Evolutionary conservation across 2,888 invertebrate species (phyloP).

Genomic region (Chymomyza caudatula): DNA sequence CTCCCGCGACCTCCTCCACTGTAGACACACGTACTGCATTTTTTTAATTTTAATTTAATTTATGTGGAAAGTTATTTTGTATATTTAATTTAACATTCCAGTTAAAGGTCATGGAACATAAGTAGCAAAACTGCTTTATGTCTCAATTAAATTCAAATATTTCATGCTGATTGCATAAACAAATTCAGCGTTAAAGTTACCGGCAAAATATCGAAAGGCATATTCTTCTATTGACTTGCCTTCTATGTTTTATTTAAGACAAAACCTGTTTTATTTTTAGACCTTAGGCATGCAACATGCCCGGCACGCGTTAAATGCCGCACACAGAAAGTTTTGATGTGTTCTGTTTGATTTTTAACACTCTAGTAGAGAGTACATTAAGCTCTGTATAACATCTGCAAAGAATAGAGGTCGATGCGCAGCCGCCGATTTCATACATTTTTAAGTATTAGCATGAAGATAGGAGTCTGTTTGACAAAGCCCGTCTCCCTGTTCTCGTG

Average conservation of each 20-base stretch:
- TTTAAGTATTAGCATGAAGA: too few relatives aligned
- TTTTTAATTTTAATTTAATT: not conserved
- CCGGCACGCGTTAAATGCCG: not conserved
- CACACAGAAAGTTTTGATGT: not conserved
- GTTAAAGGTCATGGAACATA: not conserved
- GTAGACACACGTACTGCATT: not conserved
- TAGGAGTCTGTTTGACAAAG: too few relatives aligned
- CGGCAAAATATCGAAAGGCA: not conserved
- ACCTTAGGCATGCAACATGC: not conserved
- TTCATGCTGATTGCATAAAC: not conserved
- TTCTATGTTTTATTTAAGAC: not conserved
- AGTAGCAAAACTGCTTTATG: not conserved
- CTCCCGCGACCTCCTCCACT: too few relatives aligned
- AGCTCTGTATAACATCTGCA: too few relatives aligned
- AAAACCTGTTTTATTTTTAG: conserved; percentile 10
- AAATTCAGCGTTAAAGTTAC: not conserved
- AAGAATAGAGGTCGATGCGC: too few relatives aligned
- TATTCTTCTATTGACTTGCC: not conserved
- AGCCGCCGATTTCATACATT: too few relatives aligned
- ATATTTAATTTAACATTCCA: too few relatives aligned
- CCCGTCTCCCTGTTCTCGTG: too few relatives aligned
- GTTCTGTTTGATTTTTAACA: not conserved
- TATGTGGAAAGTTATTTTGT: too few relatives aligned
- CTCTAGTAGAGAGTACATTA: not conserved
- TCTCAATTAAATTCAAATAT: not conserved